Evolutionary conservation across 2,888 invertebrate species (phyloP), one percentile per base, ranked within the genome.

Genomic region (Eilema griseolum): DNA sequence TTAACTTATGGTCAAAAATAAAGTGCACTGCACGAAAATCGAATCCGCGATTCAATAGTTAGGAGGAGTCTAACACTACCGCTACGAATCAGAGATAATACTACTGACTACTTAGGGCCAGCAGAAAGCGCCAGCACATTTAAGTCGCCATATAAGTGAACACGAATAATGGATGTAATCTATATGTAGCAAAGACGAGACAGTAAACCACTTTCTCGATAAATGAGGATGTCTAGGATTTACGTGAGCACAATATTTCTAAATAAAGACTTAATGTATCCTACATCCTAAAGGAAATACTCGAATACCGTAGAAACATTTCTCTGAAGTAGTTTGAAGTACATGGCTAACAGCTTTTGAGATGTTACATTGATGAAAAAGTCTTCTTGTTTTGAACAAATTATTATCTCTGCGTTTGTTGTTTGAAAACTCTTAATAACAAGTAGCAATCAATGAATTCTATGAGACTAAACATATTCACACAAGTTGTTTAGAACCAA

Each of bases 271-370:
- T 69, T 64, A 69, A 69, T 69, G 60, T 60, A 61, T 67, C 33
- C 57, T 65, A 69, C 69, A 69, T 69, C 67, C 60, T 33, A 69
- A 5, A 14, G 59, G 64, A 69, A 69, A 69, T 61, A 23, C 57
- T 52, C n/a, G 20, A 52, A 52, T 52, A 52, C 52, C 31, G 31
- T 31, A 23, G 26, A 37, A 62, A 37, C 12, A 23, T 67, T 14
- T 26, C 8, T 56, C n/a, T 31, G 41, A 41, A 61, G 20, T 61
- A n/a, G n/a, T 14, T 61, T 5, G 61, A 23, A n/a, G n/a, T 61
- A 31, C 33, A 61, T 60, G 28, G 10, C 28, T 31, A 12, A 31
- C 31, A 61, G 20, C 3, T 61, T 41, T 41, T 41, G 14, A 41
- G 41, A 41, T 26, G n/a, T 61, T 46, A 7, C 14, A 46, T 46